A percentile compares a stretch with the other conserved stretches of the same genome.
Conservation (phyloP, 2,888 invertebrate genomes). For the Lordiphosa fenestrarum region DNA sequence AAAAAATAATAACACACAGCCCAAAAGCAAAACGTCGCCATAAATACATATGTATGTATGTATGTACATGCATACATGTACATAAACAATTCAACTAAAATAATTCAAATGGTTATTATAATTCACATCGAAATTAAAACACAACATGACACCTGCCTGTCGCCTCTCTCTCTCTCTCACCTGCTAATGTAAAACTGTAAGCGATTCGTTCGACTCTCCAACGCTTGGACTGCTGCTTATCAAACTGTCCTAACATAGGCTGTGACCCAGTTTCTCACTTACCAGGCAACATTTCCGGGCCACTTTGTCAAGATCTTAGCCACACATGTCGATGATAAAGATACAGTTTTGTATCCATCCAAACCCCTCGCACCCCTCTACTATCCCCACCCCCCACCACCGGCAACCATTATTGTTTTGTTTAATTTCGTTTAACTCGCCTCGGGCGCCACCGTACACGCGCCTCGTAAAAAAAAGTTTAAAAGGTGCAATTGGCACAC, state of each 20-base stretch:
- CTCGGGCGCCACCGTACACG: conserved; percentile 59
- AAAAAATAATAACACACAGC: conserved; percentile 47
- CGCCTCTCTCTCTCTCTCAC: conserved; percentile 13
- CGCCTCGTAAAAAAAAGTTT: conserved; percentile 49
- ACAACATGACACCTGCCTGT: conserved; percentile 28
- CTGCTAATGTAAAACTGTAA: not conserved
- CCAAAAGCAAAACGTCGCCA: conserved; percentile 41
- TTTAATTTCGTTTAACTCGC: conserved; percentile 55
- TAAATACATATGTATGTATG: conserved; percentile 36
- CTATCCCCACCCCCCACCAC: no score
- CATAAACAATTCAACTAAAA: conserved; percentile 37
- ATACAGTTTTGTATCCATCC: conserved; percentile 1
- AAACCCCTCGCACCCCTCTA: not conserved
- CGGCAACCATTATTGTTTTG: conserved; percentile 28
- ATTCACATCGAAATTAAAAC: conserved; percentile 28
- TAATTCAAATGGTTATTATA: conserved; percentile 42
- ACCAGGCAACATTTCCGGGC: conserved; percentile 31
- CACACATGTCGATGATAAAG: conserved; percentile 2
- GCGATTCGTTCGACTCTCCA: conserved; percentile 13
- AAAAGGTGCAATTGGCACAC: conserved; percentile 52
- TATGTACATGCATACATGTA: conserved; percentile 6
- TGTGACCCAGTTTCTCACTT: conserved; percentile 25
- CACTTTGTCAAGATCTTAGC: conserved; percentile 8
- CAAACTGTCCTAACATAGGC: not conserved
- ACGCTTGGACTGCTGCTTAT: conserved; percentile 13